Base-by-base conservation (phyloP, 2,888 invertebrate species). In the Drosophila paramelanica region DNA sequence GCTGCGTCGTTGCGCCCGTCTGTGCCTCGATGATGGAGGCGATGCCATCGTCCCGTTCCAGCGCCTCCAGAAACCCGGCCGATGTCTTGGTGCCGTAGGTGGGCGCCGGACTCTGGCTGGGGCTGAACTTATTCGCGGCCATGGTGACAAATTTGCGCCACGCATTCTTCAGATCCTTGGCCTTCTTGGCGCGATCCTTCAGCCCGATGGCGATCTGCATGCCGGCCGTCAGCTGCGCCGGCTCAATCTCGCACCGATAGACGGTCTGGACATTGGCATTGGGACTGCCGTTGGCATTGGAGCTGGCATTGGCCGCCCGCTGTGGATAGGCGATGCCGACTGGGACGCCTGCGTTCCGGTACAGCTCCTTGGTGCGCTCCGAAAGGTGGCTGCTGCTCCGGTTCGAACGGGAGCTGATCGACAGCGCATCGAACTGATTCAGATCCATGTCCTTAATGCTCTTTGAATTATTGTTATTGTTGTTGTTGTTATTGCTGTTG, bases 121-220 rank as follows among this genome's bases (percentile, higher is more conserved):
- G 91, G 73, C 91, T 92, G 65, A 92, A 92, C 67, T 92, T 92
- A 1, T 92, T 91, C 6, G 92, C 91, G 3, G 93, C 93, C 88
- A 92, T 90, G 23, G 91, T 92, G 3, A 93, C 91, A 39, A 93
- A 92, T 39, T 92, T 92, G 42, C 91, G 91, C 93, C 93, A 93
- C 2, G 93, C 92, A 58, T 93, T 92, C 78, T 92, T 93, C 27
- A 93, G 81, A 73, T 93, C 93, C 74, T 93, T 93, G 5, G 93
- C 91, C 67, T 93, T 92, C 69, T 93, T 93, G 38, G 91, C 91
- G 0, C 92, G 91, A 87, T 92, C 92, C 69, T 92, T 92, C 0
- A 92, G 70, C 0, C 92, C 92, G 75, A 92, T 91, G 43, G 92
- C 92, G 33, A 92, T 92, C 77, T 92, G 92, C 92, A 92, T 92